Evolutionary conservation across 2,888 invertebrate genomes (phyloP).

Genomic region (Entomobrya proxima): DNA sequence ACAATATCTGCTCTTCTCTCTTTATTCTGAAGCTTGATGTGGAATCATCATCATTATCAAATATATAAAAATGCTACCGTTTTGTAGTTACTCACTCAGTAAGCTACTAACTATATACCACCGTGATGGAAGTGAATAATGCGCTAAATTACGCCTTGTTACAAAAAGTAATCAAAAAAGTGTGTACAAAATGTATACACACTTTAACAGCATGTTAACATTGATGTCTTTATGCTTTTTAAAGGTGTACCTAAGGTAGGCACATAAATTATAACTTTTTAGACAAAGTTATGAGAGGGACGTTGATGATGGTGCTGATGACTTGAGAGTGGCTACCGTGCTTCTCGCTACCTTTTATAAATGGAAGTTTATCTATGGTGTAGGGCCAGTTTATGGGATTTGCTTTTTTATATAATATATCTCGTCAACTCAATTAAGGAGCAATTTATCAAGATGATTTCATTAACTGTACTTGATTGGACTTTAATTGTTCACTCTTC

Average conservation of each 20-base stretch:
- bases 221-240: background rate
- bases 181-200: slow-evolving; percentile 20
- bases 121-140: slow-evolving; percentile 63
- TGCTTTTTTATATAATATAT: slow-evolving; percentile 31
- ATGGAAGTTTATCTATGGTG: background rate
- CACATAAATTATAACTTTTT: slow-evolving; percentile 8
- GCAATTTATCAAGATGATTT: slow-evolving; percentile 66
- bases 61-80: no score
- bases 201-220: slow-evolving; percentile 6
- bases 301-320: background rate
- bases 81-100: background rate
- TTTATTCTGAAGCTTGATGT: background rate
- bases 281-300: background rate
- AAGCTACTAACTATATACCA: background rate
- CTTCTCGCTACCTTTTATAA: background rate
- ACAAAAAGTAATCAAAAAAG: slow-evolving; percentile 63
- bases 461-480: slow-evolving; percentile 63
- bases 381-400: background rate
- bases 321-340: slow-evolving; percentile 29
- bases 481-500: slow-evolving; percentile 50
- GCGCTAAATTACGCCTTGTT: slow-evolving; percentile 64
- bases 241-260: background rate
- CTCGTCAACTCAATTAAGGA: slow-evolving; percentile 59
- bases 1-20: slow-evolving; percentile 40
- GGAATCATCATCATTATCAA: no score